phyloP scores from a whole-genome alignment of 1,140 invertebrate genomes.

The Sycophila sp. region DNA sequence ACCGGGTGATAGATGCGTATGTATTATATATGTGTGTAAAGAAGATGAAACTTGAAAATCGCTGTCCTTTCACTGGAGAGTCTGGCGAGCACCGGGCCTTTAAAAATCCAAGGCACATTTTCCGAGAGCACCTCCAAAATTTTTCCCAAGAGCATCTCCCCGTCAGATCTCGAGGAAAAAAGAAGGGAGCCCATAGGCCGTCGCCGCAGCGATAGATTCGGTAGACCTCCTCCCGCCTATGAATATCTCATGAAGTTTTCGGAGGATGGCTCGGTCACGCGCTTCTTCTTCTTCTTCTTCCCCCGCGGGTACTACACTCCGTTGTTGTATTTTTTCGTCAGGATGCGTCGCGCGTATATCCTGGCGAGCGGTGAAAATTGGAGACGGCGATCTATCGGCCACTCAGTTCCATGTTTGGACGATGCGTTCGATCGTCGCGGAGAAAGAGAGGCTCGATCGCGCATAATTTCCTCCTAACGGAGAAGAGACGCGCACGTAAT shows the following conservation, averaged over 20 bases:
- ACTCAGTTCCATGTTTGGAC: slow-evolving; percentile 51
- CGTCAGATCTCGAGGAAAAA: background rate
- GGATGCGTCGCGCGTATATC: slow-evolving; percentile 18
- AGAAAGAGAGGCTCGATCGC: no score
- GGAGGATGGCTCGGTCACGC: slow-evolving; percentile 2
- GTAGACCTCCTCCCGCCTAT: background rate
- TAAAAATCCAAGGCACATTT: background rate
- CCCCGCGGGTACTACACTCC: no score
- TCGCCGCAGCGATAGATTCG: background rate
- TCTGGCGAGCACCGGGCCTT: background rate
- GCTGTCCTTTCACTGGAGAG: no score
- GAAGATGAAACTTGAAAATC: no score
- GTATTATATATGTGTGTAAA: no score
- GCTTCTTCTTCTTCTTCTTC: background rate
- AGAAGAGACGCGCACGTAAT: no score
- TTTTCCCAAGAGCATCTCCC: background rate
- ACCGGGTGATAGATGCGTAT: no score
- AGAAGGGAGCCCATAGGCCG: no score
- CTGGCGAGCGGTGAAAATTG: slow-evolving; percentile 24
- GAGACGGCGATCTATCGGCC: no score
- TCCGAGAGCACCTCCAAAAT: no score
- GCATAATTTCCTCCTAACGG: no score
- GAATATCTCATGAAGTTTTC: slow-evolving; percentile 38
- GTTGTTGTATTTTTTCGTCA: slow-evolving; percentile 9
- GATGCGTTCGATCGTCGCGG: slow-evolving; percentile 47